Evolutionary conservation across 1,140 invertebrate genomes (phyloP), one percentile per base, ranked within the genome.

Genomic region (Cylas formicarius): DNA sequence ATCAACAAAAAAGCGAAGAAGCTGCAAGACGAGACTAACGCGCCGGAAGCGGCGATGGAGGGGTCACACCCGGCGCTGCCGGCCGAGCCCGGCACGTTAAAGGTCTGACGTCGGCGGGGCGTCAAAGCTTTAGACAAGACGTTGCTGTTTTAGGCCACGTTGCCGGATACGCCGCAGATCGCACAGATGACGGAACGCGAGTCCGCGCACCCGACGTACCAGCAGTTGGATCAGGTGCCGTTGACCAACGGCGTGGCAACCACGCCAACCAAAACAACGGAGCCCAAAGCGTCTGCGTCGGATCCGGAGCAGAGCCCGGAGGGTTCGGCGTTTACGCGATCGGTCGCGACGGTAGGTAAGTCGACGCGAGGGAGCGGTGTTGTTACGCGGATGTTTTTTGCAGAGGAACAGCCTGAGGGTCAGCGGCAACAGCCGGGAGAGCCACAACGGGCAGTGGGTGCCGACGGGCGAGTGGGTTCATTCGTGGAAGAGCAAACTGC

Each of bases 401-500:
- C 14, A 73, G 72, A 66, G 60, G 56, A 71, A 71, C 33, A 70
- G 69, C 21, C 62, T 73, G 34, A 57, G 71, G 18, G 68, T 74
- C 2, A 53, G 48, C 35, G 40, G 48, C 10, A 36, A 48, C 1
- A 54, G 58, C 6, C 68, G 70, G 14, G 45, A 53, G 11, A 42
- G 24, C 11, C 23, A 14, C 5, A 65, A 59, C 34, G 58, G 62
- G 0, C 53, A 74, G 13, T 97, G 92, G 92, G 70, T 80, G 3
- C 87, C 92, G 5, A 87, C 87, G 14, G 77, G 84, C 14, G 89
- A 95, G 50, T 98, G 95, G 95, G 93, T 96, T 23, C 78, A 86
- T 50, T 84, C 87, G 4, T 99, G 96, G 96, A 95, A 98, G 63
- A 82, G 80, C 39, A 98, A 98, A 72, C 70, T 99, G 44, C 96